Conservation (phyloP, 2,888 invertebrate species). For the Heliconius aoede region DNA sequence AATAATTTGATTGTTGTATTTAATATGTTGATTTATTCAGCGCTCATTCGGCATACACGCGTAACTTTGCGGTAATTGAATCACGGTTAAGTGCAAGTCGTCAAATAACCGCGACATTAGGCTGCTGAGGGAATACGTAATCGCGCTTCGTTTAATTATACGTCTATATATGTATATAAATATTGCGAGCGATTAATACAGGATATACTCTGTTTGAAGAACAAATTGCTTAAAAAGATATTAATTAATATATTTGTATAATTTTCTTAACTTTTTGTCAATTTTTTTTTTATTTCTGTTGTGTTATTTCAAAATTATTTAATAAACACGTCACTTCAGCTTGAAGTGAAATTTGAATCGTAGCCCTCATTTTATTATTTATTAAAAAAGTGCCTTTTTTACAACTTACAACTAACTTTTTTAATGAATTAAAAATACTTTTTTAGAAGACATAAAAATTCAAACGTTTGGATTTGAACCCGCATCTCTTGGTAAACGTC, state of each 20-base stretch:
- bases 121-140: constrained; percentile 69
- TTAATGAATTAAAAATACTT: not conserved
- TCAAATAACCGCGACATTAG: constrained; percentile 65
- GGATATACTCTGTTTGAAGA: constrained; percentile 39
- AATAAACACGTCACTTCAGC: not conserved
- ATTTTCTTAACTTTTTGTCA: too few species aligned
- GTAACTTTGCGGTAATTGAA: constrained; percentile 59
- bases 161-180: constrained; percentile 33
- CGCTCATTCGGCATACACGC: constrained; percentile 58
- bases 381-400: not conserved
- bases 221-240: constrained; percentile 29
- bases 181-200: constrained; percentile 33
- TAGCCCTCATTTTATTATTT: not conserved
- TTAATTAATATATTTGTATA: too few species aligned
- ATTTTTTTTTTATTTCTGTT: too few species aligned
- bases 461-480: not conserved
- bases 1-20: constrained; percentile 49
- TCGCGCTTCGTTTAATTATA: constrained; percentile 56
- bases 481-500: too few species aligned
- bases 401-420: not conserved
- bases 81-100: constrained; percentile 61
- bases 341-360: not conserved
- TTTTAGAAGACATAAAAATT: not conserved
- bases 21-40: constrained; percentile 52
- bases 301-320: not conserved